Evolutionary conservation across 2,797 vertebrate species (phyloP).

Genomic region (Esox lucius): DNA sequence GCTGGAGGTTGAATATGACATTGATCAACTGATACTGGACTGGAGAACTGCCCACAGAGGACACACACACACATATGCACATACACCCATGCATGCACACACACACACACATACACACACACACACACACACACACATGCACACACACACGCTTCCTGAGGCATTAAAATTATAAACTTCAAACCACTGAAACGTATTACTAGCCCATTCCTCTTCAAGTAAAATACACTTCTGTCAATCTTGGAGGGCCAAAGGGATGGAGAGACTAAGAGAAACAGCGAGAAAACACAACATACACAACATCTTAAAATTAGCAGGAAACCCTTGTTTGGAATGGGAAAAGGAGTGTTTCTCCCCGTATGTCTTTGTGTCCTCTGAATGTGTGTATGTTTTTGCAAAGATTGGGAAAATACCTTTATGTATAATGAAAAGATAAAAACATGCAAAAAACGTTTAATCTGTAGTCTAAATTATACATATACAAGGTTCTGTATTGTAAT

Average conservation of each 20-base stretch:
- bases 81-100: not conserved
- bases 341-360: not conserved
- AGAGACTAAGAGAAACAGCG: not conserved
- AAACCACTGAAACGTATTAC: not conserved
- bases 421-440: conserved; percentile 96
- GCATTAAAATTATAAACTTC: not conserved
- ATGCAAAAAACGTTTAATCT: conserved; percentile 97
- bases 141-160: not conserved
- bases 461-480: conserved; percentile 98
- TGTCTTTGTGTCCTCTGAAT: not conserved
- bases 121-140: not conserved
- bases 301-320: not conserved
- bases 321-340: not conserved
- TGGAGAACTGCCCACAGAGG: conserved; percentile 1
- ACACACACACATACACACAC: not conserved
- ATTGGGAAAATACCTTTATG: conserved; percentile 87
- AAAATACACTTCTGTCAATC: too few relatives aligned
- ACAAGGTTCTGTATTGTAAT: conserved; percentile 88
- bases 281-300: not conserved
- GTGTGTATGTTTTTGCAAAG: conserved; percentile 45
- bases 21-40: conserved; percentile 17
- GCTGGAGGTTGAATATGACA: conserved; percentile 17
- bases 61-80: not conserved
- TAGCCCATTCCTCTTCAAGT: not conserved
- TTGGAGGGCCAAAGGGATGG: not conserved